Conservation (phyloP, 1,140 invertebrate species). For the Drosophila sp. region DNA sequence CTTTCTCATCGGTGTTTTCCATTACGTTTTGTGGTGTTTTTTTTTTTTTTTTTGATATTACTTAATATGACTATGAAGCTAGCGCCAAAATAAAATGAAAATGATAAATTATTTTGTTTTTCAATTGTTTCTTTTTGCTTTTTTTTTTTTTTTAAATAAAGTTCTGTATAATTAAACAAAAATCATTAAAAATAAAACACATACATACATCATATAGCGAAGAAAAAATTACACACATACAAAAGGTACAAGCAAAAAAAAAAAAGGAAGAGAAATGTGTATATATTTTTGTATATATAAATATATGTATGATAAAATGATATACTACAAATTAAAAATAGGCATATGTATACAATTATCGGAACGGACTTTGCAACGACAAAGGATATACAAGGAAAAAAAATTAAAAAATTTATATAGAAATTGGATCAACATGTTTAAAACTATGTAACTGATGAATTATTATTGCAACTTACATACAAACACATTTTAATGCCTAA, state of each 20-base stretch:
- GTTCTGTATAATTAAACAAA: constrained; percentile 70
- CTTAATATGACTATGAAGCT: not conserved
- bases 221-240: constrained; percentile 61
- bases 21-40: constrained; percentile 23
- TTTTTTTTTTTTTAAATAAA: constrained; percentile 63
- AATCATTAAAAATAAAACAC: constrained; percentile 50
- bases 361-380: constrained; percentile 10
- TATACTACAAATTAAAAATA: constrained; percentile 45
- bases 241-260: constrained; percentile 43
- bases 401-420: constrained; percentile 1
- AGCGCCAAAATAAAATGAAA: constrained; percentile 19
- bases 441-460: constrained; percentile 79
- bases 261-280: constrained; percentile 19
- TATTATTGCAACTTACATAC: constrained; percentile 69
- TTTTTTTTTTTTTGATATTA: not conserved
- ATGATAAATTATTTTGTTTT: constrained; percentile 21
- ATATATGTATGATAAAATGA: constrained; percentile 31
- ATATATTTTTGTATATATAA: constrained; percentile 18
- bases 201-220: constrained; percentile 69
- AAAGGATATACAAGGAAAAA: constrained; percentile 20
- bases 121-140: constrained; percentile 33
- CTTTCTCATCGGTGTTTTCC: constrained; percentile 28
- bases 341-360: constrained; percentile 2
- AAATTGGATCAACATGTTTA: constrained; percentile 50
- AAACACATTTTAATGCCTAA: constrained; percentile 47